phyloP scores from a whole-genome alignment of 2,888 invertebrate genomes.

The Heliconius ethilla region DNA sequence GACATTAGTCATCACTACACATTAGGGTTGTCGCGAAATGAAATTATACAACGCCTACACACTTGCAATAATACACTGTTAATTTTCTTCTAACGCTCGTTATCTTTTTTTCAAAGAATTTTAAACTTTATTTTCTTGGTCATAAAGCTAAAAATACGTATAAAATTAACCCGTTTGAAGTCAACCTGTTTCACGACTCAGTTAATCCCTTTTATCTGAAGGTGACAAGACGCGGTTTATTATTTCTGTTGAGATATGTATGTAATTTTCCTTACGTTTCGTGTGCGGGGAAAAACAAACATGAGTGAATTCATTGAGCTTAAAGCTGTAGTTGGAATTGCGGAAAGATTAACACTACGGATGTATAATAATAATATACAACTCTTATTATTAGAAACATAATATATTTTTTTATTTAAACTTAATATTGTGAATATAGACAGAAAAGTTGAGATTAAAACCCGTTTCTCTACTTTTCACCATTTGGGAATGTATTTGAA shows the following conservation, averaged over 20 bases:
- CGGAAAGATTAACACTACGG: background rate
- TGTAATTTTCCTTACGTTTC: constrained; percentile 55
- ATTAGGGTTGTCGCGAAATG: constrained; percentile 74
- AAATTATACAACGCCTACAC: constrained; percentile 76
- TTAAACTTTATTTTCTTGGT: constrained; percentile 37
- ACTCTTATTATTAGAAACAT: too few relatives aligned
- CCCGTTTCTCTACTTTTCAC: too few relatives aligned
- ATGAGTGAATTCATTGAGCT: constrained; percentile 6
- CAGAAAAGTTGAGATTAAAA: too few relatives aligned
- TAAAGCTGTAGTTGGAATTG: constrained; percentile 10
- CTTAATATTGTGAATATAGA: too few relatives aligned
- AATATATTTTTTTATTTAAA: too few relatives aligned
- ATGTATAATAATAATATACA: background rate
- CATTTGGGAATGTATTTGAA: too few relatives aligned
- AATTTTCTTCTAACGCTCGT: constrained; percentile 59
- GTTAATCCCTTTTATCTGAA: constrained; percentile 77
- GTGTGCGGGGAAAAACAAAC: constrained; percentile 32
- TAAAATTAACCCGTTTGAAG: constrained; percentile 43
- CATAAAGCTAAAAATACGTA: constrained; percentile 43
- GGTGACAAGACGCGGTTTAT: constrained; percentile 75
- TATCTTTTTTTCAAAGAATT: constrained; percentile 43
- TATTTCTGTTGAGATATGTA: constrained; percentile 72
- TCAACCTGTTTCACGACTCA: constrained; percentile 72
- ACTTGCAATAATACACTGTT: constrained; percentile 75
- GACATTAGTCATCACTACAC: constrained; percentile 58